Evolutionary conservation across 2,113 vertebrate species (phyloP), one percentile per base, ranked within the genome.

Genomic region (Engraulis encrasicolus): DNA sequence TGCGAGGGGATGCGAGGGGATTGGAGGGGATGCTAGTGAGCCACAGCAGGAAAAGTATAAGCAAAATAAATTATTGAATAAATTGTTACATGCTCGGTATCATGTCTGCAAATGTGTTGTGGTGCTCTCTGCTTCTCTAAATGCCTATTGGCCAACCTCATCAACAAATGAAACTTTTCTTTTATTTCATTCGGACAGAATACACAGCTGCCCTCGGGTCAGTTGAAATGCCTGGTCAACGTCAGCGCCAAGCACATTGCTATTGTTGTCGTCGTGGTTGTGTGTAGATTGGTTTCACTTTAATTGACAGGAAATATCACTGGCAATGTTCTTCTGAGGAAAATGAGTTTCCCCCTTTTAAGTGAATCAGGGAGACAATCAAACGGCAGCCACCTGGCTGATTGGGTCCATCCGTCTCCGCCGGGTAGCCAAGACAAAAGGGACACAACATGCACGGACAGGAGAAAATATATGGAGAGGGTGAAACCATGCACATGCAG

Each of bases 241-340:
- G n/a, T n/a, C n/a, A 27, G 12, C 58, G 9, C 66, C 66, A 34
- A 14, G 61, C 12, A 14, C 27, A 71, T 34, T 34, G 27, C 34
- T 71, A 14, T 71, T 71, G n/a, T n/a, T n/a, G n/a, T n/a, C n/a
- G n/a, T n/a, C n/a, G n/a, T n/a, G n/a, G n/a, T n/a, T n/a, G n/a
- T n/a, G 61, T 66, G 61, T 71, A 71, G 27, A 71, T 74, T 74
- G 66, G 23, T 34, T 34, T 74, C 5, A 3, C 66, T 34, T 36
- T 74, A 74, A 74, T 74, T 74, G 66, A 34, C 14, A 74, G 27
- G 27, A 74, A 74, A 74, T 74, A 74, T 74, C 27, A 36, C 31
- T 74, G 66, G 12, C 66, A 74, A 74, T 74, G 66, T 74, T 74
- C 27, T 15, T 74, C 23, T 2, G 31, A 36, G 66, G 66, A 74